A percentile compares a stretch with the other conserved stretches of the same genome.
These are phyloP conservation scores for Clivina fossor DNA, from an alignment of 2,888 invertebrate genomes.

Conservation along the genomic window DNA sequence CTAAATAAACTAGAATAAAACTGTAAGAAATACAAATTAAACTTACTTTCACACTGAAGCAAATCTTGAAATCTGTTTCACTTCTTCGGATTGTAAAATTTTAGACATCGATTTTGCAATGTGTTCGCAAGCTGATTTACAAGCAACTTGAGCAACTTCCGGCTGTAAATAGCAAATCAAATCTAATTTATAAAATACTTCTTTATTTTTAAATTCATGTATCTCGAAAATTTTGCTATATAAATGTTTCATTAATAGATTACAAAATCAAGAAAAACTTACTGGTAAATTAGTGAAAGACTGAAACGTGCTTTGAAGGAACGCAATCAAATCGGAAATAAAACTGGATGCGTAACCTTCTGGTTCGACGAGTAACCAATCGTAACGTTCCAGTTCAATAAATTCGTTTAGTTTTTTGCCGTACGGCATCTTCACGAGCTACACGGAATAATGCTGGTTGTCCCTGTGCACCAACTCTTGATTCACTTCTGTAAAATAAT, in stretches of 20 bases:
- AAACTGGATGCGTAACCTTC: constrained; percentile 91
- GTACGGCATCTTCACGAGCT: constrained; percentile 92
- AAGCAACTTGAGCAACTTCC: constrained; percentile 78
- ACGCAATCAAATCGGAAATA: constrained; percentile 92
- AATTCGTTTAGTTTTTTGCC: constrained; percentile 97
- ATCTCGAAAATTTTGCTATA: not conserved
- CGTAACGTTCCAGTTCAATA: constrained; percentile 91
- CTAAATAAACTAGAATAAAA: too few relatives aligned
- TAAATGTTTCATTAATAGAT: not conserved
- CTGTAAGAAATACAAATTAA: too few relatives aligned
- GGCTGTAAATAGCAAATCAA: constrained; percentile 54
- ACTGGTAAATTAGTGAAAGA: constrained; percentile 91
- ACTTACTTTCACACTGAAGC: constrained; percentile 91
- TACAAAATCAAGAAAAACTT: constrained; percentile 37
- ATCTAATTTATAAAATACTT: not conserved
- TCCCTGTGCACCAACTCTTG: constrained; percentile 55
- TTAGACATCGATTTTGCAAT: constrained; percentile 75
- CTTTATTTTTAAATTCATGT: too few relatives aligned
- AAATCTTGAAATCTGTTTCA: constrained; percentile 91
- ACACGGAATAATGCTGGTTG: constrained; percentile 83
- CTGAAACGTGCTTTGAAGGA: constrained; percentile 87
- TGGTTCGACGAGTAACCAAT: constrained; percentile 88
- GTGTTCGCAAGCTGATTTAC: constrained; percentile 86
- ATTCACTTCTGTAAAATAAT: constrained; percentile 49
- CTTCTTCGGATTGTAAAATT: constrained; percentile 72